Percentiles rank a stretch among this genome's conserved stretches.
Evolutionary conservation across 2,888 invertebrate genomes (phyloP).

Genomic region (Chymomyza procnemis): DNA sequence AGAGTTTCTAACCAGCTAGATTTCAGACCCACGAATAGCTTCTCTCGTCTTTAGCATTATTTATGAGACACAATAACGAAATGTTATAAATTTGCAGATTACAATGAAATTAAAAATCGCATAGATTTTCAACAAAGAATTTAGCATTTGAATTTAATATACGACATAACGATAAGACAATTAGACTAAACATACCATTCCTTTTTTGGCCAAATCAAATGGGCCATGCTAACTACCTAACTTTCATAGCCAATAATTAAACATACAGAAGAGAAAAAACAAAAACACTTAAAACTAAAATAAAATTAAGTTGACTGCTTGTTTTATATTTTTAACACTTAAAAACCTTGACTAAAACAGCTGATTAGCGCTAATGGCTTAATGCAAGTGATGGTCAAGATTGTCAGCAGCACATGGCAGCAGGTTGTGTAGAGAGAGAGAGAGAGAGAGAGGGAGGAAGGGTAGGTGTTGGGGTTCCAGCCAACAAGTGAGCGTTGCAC

Average conservation of each 20-base stretch:
- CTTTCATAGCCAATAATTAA: background rate
- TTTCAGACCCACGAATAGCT: too few species aligned
- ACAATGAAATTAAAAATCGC: too few species aligned
- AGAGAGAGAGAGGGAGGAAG: background rate
- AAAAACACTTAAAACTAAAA: background rate
- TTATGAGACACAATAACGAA: too few species aligned
- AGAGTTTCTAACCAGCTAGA: too few species aligned
- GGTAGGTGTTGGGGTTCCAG: background rate
- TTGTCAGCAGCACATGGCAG: background rate
- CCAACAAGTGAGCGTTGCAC: background rate
- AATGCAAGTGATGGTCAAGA: conserved; percentile 3
- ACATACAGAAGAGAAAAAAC: background rate
- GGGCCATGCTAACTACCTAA: background rate
- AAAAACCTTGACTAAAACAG: conserved; percentile 51
- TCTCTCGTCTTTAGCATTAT: too few species aligned
- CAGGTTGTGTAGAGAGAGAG: conserved; percentile 33
- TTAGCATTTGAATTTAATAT: background rate
- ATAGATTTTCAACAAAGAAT: too few species aligned
- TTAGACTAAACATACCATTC: background rate
- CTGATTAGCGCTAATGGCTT: conserved; percentile 55
- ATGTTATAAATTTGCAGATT: too few species aligned
- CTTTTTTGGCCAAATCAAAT: background rate
- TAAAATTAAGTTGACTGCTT: background rate
- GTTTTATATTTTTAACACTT: conserved; percentile 15
- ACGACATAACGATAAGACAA: too few species aligned